Conservation (phyloP, 2,888 invertebrate species). For the Drosophila acutilabella region DNA sequence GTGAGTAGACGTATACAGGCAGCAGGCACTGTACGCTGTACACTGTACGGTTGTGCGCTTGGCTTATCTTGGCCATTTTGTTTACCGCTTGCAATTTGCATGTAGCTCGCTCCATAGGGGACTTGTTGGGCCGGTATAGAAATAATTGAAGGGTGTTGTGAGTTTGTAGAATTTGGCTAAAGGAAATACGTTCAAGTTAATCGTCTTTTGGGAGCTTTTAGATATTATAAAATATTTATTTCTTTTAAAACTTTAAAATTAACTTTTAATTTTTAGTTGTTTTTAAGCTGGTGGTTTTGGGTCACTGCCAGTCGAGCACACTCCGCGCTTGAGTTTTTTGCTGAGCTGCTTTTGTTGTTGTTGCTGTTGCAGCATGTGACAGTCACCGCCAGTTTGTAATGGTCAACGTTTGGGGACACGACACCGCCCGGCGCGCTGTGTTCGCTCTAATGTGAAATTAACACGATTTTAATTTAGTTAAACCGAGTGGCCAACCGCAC, state of each 20-base stretch:
- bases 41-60: constrained; percentile 10
- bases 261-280: not conserved
- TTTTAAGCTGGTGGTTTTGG: too few relatives aligned
- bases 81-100: constrained; percentile 74
- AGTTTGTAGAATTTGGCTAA: not conserved
- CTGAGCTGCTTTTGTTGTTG: constrained; percentile 1
- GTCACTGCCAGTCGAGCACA: not conserved
- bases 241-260: too few relatives aligned
- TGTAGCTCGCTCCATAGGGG: constrained; percentile 47
- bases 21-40: constrained; percentile 17
- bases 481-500: constrained; percentile 77
- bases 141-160: not conserved
- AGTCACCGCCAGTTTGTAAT: constrained; percentile 57
- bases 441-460: constrained; percentile 82
- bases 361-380: constrained; percentile 55
- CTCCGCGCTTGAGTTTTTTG: not conserved
- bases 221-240: too few relatives aligned
- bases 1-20: constrained; percentile 87
- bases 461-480: constrained; percentile 82
- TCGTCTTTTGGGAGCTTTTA: too few relatives aligned
- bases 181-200: too few relatives aligned
- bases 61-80: constrained; percentile 71
- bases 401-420: constrained; percentile 59
- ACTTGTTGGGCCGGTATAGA: constrained; percentile 1
- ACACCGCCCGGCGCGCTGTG: constrained; percentile 54